Evolutionary conservation across 2,113 vertebrate species (phyloP), one percentile per base, ranked within the genome.

Genomic region (Etheostoma cragini): DNA sequence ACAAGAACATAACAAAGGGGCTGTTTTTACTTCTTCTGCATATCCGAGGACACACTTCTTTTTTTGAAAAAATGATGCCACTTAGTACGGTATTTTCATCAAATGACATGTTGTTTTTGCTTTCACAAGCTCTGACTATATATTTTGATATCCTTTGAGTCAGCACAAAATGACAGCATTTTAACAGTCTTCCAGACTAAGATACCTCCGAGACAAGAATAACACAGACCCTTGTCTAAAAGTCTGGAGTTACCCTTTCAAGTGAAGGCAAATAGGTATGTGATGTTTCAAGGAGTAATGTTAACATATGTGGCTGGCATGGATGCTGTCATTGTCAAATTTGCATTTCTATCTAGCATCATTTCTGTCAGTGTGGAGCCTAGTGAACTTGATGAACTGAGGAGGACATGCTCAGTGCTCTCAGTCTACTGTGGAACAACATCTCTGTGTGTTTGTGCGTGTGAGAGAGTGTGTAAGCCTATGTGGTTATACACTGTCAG

Each of bases 341-440:
- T 91, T 86, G 82, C 90, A 90, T 91, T 90, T 90, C 62, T 88
- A 81, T 89, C 89, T 61, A 49, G 80, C 87, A 45, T 87, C 83
- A 85, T 86, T 92, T 87, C 84, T 89, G 88, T 87, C 87, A 90
- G 87, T 6, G 90, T 72, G 78, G 80, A 74, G 87, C 73, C 11
- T 56, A 75, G 70, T 94, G 92, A 94, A 93, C 93, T 89, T 42
- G 76, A 80, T 94, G 93, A 94, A 93, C 93, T 83, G 84, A 83
- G 73, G 85, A 84, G 67, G 89, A 77, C 84, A 81, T 30, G 72
- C 84, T 75, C 68, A 11, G 54, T 78, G 82, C 77, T 86, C 80
- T 79, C 62, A 78, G 72, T 87, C 81, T 90, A 24, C 45, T 78
- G 83, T 78, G 61, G 82, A 65, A 49, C 58, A 46, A 65, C 81